Conservation (phyloP, 2,888 invertebrate genomes). For the Xestia xanthographa region DNA sequence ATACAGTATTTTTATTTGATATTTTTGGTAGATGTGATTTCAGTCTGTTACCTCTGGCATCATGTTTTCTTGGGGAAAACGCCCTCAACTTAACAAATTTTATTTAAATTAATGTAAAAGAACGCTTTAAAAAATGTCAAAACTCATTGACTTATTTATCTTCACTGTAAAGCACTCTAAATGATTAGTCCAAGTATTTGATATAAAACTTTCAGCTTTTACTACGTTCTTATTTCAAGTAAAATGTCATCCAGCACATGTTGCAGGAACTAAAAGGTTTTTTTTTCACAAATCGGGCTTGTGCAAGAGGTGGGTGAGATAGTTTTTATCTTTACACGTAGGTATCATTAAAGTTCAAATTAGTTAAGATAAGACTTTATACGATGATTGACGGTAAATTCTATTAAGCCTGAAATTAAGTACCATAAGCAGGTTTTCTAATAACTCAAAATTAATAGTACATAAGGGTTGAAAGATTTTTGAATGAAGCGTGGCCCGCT, state of each 20-base stretch:
- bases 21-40: neutral
- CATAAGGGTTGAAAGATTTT: neutral
- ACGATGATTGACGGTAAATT: no score
- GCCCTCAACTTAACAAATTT: neutral
- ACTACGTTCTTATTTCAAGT: neutral
- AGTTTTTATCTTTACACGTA: no score
- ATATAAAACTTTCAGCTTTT: no score
- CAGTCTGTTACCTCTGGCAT: neutral
- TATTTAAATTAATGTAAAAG: no score
- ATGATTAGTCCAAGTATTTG: neutral
- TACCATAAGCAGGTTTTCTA: neutral
- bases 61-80: neutral
- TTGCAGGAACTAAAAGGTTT: no score
- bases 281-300: no score
- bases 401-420: neutral
- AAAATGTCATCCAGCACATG: neutral
- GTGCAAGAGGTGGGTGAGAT: no score
- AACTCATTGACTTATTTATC: neutral
- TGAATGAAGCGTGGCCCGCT: neutral
- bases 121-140: neutral
- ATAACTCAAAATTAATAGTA: neutral
- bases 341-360: no score
- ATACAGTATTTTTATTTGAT: neutral
- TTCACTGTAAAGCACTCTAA: neutral
- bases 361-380: no score